Evolutionary conservation across 2,113 vertebrate genomes (phyloP), one percentile per base, ranked within the genome.

Genomic region (Axis porcinus): DNA sequence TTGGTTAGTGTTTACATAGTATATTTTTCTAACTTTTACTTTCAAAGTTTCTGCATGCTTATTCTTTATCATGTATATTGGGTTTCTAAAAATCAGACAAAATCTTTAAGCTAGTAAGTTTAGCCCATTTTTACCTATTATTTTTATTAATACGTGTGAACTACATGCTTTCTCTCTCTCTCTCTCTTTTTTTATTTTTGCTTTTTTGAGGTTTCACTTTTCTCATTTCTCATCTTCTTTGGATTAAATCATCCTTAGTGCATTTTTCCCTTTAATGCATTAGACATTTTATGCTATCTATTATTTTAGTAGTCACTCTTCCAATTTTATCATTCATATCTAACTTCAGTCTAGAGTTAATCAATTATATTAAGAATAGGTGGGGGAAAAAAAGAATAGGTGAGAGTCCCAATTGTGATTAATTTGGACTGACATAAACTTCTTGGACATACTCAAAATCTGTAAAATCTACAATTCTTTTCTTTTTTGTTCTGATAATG

Each of bases 271-370:
- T 87, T 94, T 81, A 74, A 16, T 93, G 36, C 23, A 60, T 70
- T 74, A 90, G 55, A 91, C 16, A 55, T 50, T 43, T 62, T 55
- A 50, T 2, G 84, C 17, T 70, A n/a, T 97, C n/a, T 95, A 86
- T 93, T 95, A 95, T 86, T 94, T 97, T 85, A 89, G 64, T 57
- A n/a, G 13, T 88, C 25, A 74, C 25, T 88, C 27, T 94, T 89
- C n/a, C 92, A 95, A 81, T 81, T 90, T 95, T 88, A 43, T 50
- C 67, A 54, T 88, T 93, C 36, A 57, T 74, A 74, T 94, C 55
- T 89, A 88, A 93, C 78, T 95, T 76, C 94, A 79, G 16, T 64
- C 33, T 96, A 84, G 45, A 86, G 23, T 33, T 87, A 90, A 92
- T 94, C 30, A 79, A 33, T 78, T 83, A 93, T 45, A 40, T 83